phyloP scores from a whole-genome alignment of 2,888 invertebrate species.

The Carcina quercana region DNA sequence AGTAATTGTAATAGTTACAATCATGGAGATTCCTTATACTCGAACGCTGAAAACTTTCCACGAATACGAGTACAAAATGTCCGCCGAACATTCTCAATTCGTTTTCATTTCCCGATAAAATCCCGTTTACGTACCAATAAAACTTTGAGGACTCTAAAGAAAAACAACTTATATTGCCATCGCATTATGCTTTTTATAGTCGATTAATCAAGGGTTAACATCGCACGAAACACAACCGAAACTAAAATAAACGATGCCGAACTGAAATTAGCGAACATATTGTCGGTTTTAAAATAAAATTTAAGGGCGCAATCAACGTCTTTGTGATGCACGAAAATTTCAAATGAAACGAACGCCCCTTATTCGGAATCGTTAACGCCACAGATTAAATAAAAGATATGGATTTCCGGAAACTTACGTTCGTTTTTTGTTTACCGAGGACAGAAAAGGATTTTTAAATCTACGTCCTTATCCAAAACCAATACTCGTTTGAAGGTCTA shows the following conservation, averaged over 20 bases:
- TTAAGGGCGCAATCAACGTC: conserved; percentile 60
- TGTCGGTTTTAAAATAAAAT: conserved; percentile 64
- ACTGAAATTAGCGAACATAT: conserved; percentile 43
- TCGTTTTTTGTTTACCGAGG: no score
- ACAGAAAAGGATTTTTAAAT: no score
- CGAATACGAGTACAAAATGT: no score
- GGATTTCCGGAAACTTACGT: conserved; percentile 29
- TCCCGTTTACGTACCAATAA: conserved; percentile 53
- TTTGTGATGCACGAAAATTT: conserved; percentile 58
- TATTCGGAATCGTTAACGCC: conserved; percentile 52
- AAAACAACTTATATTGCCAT: conserved; percentile 41
- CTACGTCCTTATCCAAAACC: no score
- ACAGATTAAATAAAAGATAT: conserved; percentile 40
- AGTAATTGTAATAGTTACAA: no score
- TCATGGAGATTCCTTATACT: no score
- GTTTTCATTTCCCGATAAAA: conserved; percentile 53
- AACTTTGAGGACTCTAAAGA: conserved; percentile 30
- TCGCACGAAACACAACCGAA: conserved; percentile 31
- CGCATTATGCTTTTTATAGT: conserved; percentile 49
- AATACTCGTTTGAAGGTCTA: no score
- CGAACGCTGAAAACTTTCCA: no score
- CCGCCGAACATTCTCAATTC: conserved; percentile 26
- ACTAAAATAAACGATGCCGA: conserved; percentile 40
- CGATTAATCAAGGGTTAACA: conserved; percentile 48
- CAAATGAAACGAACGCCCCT: conserved; percentile 42